phyloP scores from a whole-genome alignment of 2,888 invertebrate species.

The Pogonocherus hispidulus region DNA sequence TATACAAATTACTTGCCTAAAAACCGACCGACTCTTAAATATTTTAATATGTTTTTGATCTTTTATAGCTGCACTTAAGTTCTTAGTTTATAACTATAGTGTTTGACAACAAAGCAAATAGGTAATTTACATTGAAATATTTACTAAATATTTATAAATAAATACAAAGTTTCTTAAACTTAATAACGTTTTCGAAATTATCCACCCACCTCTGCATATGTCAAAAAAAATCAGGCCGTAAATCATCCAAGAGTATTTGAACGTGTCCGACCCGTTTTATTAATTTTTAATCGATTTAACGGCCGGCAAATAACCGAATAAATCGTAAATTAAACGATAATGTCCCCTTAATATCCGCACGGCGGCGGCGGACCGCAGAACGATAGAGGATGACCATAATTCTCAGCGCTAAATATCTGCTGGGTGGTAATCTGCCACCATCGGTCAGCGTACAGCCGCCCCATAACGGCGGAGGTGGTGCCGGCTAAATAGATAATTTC shows the following conservation, averaged over 20 bases:
- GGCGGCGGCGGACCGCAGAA: slow-evolving; percentile 50
- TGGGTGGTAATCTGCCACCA: slow-evolving; percentile 51
- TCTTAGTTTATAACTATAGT: too few species aligned
- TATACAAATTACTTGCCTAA: too few species aligned
- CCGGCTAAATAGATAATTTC: slow-evolving; percentile 51
- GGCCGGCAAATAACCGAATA: slow-evolving; percentile 45
- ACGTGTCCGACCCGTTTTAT: slow-evolving; percentile 35
- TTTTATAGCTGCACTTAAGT: too few species aligned
- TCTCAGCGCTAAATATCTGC: slow-evolving; percentile 59
- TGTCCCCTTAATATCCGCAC: slow-evolving; percentile 54
- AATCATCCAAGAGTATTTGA: too few species aligned
- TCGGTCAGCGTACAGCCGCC: slow-evolving; percentile 36
- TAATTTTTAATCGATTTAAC: slow-evolving; percentile 53
- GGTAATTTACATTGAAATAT: too few species aligned
- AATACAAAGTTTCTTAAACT: too few species aligned
- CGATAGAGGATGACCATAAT: slow-evolving; percentile 62
- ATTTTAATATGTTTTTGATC: too few species aligned
- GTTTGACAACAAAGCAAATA: too few species aligned
- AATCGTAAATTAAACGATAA: slow-evolving; percentile 54
- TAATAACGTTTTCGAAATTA: too few species aligned
- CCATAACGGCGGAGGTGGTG: slow-evolving; percentile 34
- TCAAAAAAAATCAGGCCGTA: not conserved
- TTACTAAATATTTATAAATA: too few species aligned
- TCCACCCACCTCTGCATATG: too few species aligned
- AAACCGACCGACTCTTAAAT: too few species aligned